Base-by-base conservation (phyloP, 2,113 vertebrate genomes). In the Thryonomys swinderianus region DNA sequence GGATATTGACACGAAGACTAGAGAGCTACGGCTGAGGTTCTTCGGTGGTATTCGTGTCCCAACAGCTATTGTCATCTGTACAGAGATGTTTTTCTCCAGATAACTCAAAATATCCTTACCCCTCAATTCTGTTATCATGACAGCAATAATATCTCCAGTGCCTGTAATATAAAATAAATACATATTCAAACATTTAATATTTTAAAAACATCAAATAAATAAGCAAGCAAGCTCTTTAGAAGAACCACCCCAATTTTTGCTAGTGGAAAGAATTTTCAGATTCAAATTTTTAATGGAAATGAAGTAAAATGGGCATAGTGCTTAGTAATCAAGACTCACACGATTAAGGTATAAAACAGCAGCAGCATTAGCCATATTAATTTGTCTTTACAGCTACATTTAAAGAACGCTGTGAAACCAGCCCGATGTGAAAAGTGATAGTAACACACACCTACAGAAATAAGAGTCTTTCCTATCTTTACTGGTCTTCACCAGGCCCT, bases 1-100 rank as follows among this genome's bases (percentile, higher is more conserved):
- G 96, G 99, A 99, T 98, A 99, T 99, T 94, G 99, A 99, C 96
- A 99, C 99, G 79, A 99, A 99, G 97, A 99, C 99, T 91, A 99
- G 98, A 17, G 99, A 99, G 86, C 99, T 99, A 9, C 99, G 99
- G 96, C 99, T 99, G 97, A 99, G 98, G 98, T 99, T 99, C 97
- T 99, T 99, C 13, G 98, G 98, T 3, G 98, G 98, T 89, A 99
- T 98, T 17, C 99, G 99, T 16, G 98, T 98, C 18, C 99, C 99
- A 59, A 99, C 99, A 34, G 99, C 97, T 97, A 99, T 99, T 23
- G 98, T 99, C 97, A 99, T 99, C 96, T 99, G 96, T 57, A 99
- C 99, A 34, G 99, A 99, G 96, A 99, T 98, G 97, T 99, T 99
- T 97, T 99, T 98, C 93, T 99, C 99, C 98, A 99, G 98, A 57